Evolutionary conservation across 2,888 invertebrate species (phyloP).

Genomic region (Chrysomela aeneicollis): DNA sequence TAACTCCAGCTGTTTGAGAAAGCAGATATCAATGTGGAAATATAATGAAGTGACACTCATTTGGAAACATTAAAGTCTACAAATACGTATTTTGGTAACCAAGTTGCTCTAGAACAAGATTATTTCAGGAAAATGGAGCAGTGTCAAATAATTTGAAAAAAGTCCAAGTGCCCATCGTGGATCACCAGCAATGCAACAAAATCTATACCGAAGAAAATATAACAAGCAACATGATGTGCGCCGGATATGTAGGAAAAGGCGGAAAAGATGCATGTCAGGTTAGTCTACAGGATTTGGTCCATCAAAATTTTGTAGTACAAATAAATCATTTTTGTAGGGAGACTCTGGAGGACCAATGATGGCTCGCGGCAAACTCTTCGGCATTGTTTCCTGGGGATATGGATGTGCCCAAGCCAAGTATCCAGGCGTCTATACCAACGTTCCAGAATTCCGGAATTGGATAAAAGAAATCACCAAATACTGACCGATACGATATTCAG

Average conservation of each 20-base stretch:
- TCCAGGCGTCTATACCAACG: constrained; percentile 43
- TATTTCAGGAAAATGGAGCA: constrained; percentile 31
- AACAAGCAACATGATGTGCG: constrained; percentile 46
- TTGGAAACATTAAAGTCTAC: too few species aligned
- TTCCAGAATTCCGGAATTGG: constrained; percentile 24
- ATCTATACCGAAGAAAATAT: constrained; percentile 26
- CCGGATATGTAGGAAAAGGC: constrained; percentile 42
- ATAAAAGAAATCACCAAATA: constrained; percentile 22
- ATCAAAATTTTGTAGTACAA: too few species aligned
- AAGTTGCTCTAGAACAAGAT: too few species aligned
- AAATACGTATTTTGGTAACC: too few species aligned
- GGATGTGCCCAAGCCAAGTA: constrained; percentile 38
- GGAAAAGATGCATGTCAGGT: constrained; percentile 49
- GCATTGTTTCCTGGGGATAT: constrained; percentile 34
- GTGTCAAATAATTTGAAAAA: constrained; percentile 25
- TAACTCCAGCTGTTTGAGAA: too few species aligned
- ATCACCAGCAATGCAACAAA: constrained; percentile 19
- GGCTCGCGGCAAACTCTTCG: constrained; percentile 24
- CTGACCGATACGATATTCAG: not conserved
- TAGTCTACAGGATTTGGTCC: too few species aligned
- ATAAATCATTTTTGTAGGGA: constrained; percentile 47
- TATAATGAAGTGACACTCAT: too few species aligned
- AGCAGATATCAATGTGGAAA: too few species aligned
- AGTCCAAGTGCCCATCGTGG: constrained; percentile 32
- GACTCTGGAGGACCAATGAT: constrained; percentile 40